These are phyloP conservation scores for Euura saliciscinereae DNA, from an alignment of 1,140 invertebrate genomes.

Conservation along the genomic window DNA sequence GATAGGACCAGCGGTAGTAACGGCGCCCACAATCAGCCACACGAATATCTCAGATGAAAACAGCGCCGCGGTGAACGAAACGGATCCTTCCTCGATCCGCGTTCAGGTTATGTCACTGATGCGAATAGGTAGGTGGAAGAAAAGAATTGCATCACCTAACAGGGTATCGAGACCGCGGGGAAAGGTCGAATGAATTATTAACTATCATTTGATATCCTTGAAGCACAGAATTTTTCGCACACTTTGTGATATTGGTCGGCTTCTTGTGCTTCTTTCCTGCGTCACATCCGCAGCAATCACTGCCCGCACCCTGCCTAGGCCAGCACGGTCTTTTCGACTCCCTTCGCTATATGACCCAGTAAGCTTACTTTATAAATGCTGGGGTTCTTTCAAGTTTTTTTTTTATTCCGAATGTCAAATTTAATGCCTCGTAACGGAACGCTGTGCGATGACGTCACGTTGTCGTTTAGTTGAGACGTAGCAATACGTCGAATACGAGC, in stretches of 20 bases:
- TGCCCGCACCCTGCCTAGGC: not conserved
- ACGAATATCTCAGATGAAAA: not conserved
- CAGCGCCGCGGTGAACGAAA: not conserved
- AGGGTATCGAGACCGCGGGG: not conserved
- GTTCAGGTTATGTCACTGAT: slow-evolving; percentile 38
- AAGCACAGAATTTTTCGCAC: slow-evolving; percentile 35
- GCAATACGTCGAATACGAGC: too few species aligned
- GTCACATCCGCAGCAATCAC: not conserved
- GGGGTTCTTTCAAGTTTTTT: not conserved
- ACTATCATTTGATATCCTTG: not conserved
- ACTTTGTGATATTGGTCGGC: slow-evolving; percentile 28
- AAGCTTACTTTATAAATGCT: slow-evolving; percentile 5
- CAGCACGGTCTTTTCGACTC: slow-evolving; percentile 23
- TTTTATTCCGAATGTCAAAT: not conserved
- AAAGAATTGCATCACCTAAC: not conserved
- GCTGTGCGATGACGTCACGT: too few species aligned
- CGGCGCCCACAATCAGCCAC: not conserved
- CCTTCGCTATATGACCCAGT: slow-evolving; percentile 22
- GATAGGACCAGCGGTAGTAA: slow-evolving; percentile 35
- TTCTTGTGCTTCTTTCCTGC: slow-evolving; percentile 34
- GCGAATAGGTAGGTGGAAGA: slow-evolving; percentile 34
- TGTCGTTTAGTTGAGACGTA: too few species aligned
- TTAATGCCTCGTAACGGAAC: too few species aligned
- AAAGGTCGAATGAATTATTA: not conserved
- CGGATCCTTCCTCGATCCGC: slow-evolving; percentile 25